These are phyloP conservation scores for Lathamus discolor DNA, from an alignment of 2,113 vertebrate genomes.

Conservation along the genomic window DNA sequence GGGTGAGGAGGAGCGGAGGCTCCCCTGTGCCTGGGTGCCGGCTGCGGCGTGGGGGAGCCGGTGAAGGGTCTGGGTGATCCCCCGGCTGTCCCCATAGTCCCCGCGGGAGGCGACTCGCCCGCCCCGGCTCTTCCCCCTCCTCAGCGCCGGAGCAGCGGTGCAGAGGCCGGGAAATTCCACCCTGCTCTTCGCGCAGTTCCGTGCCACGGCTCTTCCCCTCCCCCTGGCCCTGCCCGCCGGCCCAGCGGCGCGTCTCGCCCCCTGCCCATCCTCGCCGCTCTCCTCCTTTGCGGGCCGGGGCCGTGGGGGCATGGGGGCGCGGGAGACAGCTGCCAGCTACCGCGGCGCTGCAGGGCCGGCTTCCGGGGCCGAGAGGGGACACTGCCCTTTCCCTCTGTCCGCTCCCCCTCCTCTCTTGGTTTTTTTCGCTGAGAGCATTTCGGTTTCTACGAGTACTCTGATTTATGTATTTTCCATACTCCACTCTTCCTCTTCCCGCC, in stretches of 20 bases:
- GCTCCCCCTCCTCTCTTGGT: background rate
- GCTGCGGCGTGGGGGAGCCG: background rate
- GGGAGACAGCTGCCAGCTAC: background rate
- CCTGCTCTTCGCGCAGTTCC: background rate
- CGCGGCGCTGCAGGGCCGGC: background rate
- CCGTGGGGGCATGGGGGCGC: too few species aligned
- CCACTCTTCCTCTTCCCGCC: background rate
- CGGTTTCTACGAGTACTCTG: background rate
- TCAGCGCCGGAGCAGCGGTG: background rate
- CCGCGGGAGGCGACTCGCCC: background rate
- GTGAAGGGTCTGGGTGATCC: background rate
- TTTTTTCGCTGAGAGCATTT: background rate
- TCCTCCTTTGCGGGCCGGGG: too few species aligned
- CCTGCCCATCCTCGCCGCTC: too few species aligned
- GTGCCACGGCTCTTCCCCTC: background rate
- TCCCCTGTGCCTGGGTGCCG: background rate
- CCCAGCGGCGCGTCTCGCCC: background rate
- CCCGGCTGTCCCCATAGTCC: background rate
- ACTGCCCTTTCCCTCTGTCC: background rate
- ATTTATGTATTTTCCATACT: background rate
- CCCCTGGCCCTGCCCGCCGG: background rate
- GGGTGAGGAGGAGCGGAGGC: background rate
- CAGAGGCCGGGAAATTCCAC: background rate
- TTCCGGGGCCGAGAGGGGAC: background rate
- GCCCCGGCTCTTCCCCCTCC: accelerated